Evolutionary conservation across 37 sponge, comb jelly and placozoan genomes (phyloP), one percentile per base, ranked within the genome.

Genomic region (Eunapius fragilis): DNA sequence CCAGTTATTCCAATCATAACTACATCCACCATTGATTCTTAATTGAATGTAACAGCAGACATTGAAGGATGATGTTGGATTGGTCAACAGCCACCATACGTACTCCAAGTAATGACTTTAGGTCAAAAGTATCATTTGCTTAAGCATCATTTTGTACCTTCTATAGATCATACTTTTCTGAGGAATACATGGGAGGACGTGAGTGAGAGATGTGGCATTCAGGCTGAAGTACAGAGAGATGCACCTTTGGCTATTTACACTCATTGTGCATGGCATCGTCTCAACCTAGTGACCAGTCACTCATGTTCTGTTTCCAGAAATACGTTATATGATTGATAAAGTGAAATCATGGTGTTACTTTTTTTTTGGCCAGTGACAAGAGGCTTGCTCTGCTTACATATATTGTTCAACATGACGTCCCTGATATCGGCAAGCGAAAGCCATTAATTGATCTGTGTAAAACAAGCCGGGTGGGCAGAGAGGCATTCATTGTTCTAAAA

Each of bases 381-480:
- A 27, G 77, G 28, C 67, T 68, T 31, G 80, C 68, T 6, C 32
- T 72, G 70, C 75, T 86, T 48, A 37, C 41, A 72, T 3, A 69
- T 41, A 79, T 90, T 33, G 76, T 67, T 25, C 78, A 26, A 30
- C 71, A 71, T 3, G 71, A 86, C 74, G 88, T 81, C 69, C n/a
- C 24, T 74, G 76, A 37, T 74, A 26, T 31, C 19, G 47, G 71
- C 25, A 82, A 75, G 75, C 70, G 77, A 38, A 86, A 86, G 45
- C 69, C 68, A 14, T 36, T 91, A 37, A 25, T 72, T 26, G 87
- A 86, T 86, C 69, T 78, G 6, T 88, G 79, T 67, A 77, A 83
- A 74, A 83, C 83, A 34, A 37, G 84, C 5, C 82, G 89, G 84
- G 74, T 75, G n/a, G n/a, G n/a, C n/a, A n/a, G n/a, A 78, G 91